A percentile compares a stretch with the other conserved stretches of the same genome.
These are phyloP conservation scores for Polydrusus pterygomalis DNA, from an alignment of 2,888 invertebrate genomes.

Conservation along the genomic window DNA sequence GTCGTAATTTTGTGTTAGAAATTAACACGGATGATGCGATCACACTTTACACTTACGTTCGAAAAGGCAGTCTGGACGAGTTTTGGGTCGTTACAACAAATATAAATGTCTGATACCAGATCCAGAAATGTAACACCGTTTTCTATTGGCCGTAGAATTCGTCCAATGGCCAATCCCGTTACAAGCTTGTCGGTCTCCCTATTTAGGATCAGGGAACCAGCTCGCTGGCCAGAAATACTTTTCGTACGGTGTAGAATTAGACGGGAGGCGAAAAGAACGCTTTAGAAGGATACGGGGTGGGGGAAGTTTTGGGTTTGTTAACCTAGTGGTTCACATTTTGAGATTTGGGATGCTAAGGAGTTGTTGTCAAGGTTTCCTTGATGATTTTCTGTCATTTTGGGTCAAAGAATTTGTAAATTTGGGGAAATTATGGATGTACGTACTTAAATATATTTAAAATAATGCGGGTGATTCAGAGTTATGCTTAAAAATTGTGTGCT, in stretches of 20 bases:
- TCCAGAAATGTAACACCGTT: conserved; percentile 75
- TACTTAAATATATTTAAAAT: background rate
- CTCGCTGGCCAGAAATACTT: conserved; percentile 67
- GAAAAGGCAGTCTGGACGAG: conserved; percentile 96
- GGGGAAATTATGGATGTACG: background rate
- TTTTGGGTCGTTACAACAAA: conserved; percentile 80
- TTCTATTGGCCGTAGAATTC: conserved; percentile 70
- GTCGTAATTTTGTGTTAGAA: conserved; percentile 37
- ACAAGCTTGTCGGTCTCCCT: conserved; percentile 76
- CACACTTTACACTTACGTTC: conserved; percentile 86
- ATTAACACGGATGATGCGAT: conserved; percentile 35
- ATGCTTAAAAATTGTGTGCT: no score
- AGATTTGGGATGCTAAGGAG: conserved; percentile 27
- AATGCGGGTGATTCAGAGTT: no score
- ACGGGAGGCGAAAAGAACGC: conserved; percentile 49
- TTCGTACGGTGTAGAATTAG: conserved; percentile 49
- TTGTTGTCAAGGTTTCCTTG: conserved; percentile 43
- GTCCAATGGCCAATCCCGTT: conserved; percentile 73
- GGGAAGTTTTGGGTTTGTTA: conserved; percentile 64
- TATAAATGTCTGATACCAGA: conserved; percentile 89
- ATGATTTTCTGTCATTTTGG: conserved; percentile 37
- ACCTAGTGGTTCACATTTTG: conserved; percentile 64
- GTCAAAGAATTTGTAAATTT: background rate
- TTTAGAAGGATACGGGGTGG: conserved; percentile 56
- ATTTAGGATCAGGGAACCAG: conserved; percentile 77